Percentiles rank a stretch among this genome's conserved stretches.
These are phyloP conservation scores for Eulemur coronatus DNA, from an alignment of 2,797 vertebrate species.

Conservation along the genomic window DNA sequence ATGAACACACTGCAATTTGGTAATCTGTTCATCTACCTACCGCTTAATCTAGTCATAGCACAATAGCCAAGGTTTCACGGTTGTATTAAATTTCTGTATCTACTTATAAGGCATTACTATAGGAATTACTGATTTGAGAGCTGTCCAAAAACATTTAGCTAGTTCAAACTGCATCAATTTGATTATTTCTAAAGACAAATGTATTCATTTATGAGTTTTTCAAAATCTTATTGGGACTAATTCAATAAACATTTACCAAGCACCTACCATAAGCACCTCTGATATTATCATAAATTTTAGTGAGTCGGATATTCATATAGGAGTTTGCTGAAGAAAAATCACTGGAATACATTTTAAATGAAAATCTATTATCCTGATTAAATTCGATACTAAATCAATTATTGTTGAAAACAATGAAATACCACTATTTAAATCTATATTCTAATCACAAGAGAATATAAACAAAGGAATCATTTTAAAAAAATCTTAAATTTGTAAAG, in stretches of 20 bases:
- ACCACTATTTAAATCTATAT: neutral
- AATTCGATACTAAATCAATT: conserved; percentile 17
- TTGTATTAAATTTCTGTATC: neutral
- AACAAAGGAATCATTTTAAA: neutral
- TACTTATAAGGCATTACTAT: neutral
- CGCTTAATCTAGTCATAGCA: neutral
- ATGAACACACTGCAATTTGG: neutral
- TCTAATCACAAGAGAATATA: neutral
- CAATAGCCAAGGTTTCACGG: neutral
- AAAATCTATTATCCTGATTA: conserved; percentile 31
- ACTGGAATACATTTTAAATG: conserved; percentile 11
- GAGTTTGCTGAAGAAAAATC: conserved; percentile 31
- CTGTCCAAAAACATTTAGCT: neutral
- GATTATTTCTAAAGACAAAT: conserved; percentile 39
- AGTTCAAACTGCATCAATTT: neutral
- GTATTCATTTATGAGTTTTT: neutral
- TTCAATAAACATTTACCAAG: neutral
- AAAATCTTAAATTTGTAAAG: neutral
- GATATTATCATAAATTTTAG: conserved; percentile 27
- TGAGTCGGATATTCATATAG: neutral
- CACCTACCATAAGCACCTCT: neutral
- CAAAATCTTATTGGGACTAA: neutral
- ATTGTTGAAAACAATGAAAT: conserved; percentile 37
- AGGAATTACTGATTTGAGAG: neutral
- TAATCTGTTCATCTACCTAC: neutral